Evolutionary conservation across 2,113 vertebrate species (phyloP), one percentile per base, ranked within the genome.

Genomic region (Carlito syrichta): DNA sequence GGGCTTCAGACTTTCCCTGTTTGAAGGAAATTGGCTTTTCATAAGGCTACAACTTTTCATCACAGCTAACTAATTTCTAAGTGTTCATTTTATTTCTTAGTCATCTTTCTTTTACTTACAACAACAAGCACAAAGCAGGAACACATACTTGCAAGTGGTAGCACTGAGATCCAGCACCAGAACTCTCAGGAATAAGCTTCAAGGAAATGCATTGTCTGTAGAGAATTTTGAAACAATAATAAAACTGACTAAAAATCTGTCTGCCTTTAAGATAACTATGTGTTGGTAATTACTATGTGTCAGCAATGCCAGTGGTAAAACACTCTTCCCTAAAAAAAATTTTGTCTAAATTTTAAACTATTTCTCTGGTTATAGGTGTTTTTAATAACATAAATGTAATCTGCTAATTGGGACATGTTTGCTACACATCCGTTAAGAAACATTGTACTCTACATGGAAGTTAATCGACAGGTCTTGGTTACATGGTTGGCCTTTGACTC

Each of bases 91-190:
- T n/a, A n/a, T 63, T 79, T 54, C 22, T 68, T 52, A 32, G 4
- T 83, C 14, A 30, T 52, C 27, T 88, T 94, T 63, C 81, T 77
- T 92, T 84, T 88, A 62, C 66, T 88, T 91, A 38, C 35, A 69
- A 74, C 48, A 92, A 30, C 35, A 62, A 66, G 76, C 14, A 68
- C 45, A 58, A 71, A 73, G 48, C 32, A 17, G 38, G 25, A 78
- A 71, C 40, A 38, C 86, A n/a, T 86, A 60, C 66, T 71, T 90
- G 38, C 30, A 27, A 96, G 20, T 4, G 12, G 9, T 50, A 40
- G 1, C 4, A 27, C 7, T 5, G 22, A 66, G 10, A 17, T 23
- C 4, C 8, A 20, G 13, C 7, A 27, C 3, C 7, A 12, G 1
- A 56, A 79, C 8, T 7, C 11, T 3, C 12, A 23, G 9, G 6